Conservation (phyloP, 2,888 invertebrate species). For the Andrena hattorfiana region DNA sequence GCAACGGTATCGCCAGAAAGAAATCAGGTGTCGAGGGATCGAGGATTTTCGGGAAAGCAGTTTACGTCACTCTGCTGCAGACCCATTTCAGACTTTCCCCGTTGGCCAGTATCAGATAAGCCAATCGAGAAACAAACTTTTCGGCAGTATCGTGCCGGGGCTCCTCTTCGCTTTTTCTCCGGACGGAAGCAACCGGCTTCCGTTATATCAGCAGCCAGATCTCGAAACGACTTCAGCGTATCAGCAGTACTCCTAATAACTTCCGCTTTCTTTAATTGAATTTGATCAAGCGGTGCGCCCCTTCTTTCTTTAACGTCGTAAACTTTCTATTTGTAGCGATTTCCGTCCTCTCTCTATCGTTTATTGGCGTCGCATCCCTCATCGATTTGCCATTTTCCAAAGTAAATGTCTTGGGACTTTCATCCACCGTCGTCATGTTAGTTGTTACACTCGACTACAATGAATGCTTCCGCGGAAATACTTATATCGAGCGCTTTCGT, state of each 20-base stretch:
- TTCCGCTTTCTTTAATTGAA: conserved; percentile 73
- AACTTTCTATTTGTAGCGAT: conserved; percentile 19
- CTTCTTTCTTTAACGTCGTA: conserved; percentile 3
- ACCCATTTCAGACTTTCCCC: conserved; percentile 70
- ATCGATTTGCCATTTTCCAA: not conserved
- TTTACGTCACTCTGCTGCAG: conserved; percentile 67
- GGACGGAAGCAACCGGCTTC: conserved; percentile 52
- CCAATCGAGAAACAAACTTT: conserved; percentile 76
- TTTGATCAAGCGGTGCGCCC: conserved; percentile 57
- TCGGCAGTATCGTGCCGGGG: conserved; percentile 65
- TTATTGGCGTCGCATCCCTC: not conserved
- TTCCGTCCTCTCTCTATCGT: not conserved
- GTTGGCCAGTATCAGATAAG: conserved; percentile 75
- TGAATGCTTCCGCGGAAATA: no score
- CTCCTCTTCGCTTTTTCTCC: conserved; percentile 52
- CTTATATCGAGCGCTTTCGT: no score
- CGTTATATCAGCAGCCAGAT: conserved; percentile 70
- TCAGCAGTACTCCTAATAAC: conserved; percentile 69
- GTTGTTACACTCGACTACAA: not conserved
- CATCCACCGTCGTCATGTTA: not conserved
- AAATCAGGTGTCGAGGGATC: conserved; percentile 72
- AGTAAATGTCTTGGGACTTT: not conserved
- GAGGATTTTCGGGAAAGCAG: conserved; percentile 66
- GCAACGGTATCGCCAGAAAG: conserved; percentile 62
- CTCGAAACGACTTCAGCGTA: conserved; percentile 54